These are phyloP conservation scores for Phorcus lineatus DNA, from an alignment of 2,888 invertebrate genomes.

Conservation along the genomic window DNA sequence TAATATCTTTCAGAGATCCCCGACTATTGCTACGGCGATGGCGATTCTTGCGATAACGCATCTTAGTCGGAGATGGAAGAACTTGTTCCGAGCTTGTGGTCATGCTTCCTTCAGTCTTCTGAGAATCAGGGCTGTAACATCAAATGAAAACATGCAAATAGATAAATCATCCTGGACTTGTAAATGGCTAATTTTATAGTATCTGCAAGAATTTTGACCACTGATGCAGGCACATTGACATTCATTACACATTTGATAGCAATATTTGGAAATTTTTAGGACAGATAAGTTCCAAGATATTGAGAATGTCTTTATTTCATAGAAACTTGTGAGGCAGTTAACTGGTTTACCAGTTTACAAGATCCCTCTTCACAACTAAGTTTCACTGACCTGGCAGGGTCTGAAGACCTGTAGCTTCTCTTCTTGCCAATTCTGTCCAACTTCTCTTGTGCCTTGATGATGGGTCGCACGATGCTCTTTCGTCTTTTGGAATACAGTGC, in stretches of 20 bases:
- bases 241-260: too few relatives aligned
- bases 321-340: too few relatives aligned
- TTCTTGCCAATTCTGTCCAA: constrained; percentile 74
- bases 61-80: constrained; percentile 67
- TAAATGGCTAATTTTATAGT: too few relatives aligned
- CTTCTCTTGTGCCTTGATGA: constrained; percentile 79
- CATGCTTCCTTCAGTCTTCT: constrained; percentile 57
- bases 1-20: constrained; percentile 65
- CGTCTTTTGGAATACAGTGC: constrained; percentile 74
- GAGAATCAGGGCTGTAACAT: constrained; percentile 58
- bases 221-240: too few relatives aligned
- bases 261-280: too few relatives aligned
- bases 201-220: too few relatives aligned
- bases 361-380: too few relatives aligned
- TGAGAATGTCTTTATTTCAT: too few relatives aligned
- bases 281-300: too few relatives aligned
- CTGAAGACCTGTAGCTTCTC: constrained; percentile 70
- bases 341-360: too few relatives aligned
- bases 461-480: constrained; percentile 79
- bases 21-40: constrained; percentile 74
- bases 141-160: background rate
- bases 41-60: constrained; percentile 70
- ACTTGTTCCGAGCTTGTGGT: constrained; percentile 65
- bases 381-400: constrained; percentile 67
- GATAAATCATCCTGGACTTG: too few relatives aligned